phyloP scores from a whole-genome alignment of 2,113 vertebrate species.

The Tragulus kanchil region DNA sequence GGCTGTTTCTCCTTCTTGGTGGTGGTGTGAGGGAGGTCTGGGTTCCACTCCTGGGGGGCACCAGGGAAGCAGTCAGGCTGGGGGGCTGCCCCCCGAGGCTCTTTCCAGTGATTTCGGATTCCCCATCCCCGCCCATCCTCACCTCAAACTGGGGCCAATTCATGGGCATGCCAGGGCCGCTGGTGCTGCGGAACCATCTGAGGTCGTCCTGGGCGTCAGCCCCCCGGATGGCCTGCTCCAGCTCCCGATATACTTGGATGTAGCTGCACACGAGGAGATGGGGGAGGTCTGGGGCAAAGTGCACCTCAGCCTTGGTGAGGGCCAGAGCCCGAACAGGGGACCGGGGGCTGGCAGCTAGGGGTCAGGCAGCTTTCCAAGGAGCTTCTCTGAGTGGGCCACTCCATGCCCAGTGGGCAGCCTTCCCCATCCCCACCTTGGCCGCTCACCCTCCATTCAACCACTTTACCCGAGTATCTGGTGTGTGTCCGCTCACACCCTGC shows the following conservation, averaged over 20 bases:
- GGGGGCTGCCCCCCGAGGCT: background rate
- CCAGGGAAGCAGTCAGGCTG: background rate
- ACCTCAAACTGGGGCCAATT: slow-evolving; percentile 99
- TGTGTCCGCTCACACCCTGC: background rate
- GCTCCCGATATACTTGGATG: slow-evolving; percentile 94
- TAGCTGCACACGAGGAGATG: slow-evolving; percentile 88
- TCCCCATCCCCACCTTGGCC: background rate
- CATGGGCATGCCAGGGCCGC: slow-evolving; percentile 97
- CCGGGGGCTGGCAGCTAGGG: background rate
- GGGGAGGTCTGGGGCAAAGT: too few relatives aligned
- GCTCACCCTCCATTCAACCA: background rate
- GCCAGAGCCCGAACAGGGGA: background rate
- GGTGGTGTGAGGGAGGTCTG: slow-evolving; percentile 93
- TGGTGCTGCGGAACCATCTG: slow-evolving; percentile 98
- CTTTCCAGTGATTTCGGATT: accelerated
- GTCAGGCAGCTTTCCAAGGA: background rate
- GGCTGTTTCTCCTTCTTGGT: slow-evolving; percentile 95
- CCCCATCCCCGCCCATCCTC: background rate
- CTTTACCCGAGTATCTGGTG: background rate
- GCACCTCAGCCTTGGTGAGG: background rate
- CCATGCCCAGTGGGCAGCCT: background rate
- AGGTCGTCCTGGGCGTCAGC: slow-evolving; percentile 98
- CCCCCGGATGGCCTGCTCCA: slow-evolving; percentile 95
- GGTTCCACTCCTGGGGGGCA: slow-evolving; percentile 94
- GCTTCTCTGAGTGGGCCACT: background rate